phyloP scores from a whole-genome alignment of 1,140 invertebrate species.

The Ceratitis capitata region DNA sequence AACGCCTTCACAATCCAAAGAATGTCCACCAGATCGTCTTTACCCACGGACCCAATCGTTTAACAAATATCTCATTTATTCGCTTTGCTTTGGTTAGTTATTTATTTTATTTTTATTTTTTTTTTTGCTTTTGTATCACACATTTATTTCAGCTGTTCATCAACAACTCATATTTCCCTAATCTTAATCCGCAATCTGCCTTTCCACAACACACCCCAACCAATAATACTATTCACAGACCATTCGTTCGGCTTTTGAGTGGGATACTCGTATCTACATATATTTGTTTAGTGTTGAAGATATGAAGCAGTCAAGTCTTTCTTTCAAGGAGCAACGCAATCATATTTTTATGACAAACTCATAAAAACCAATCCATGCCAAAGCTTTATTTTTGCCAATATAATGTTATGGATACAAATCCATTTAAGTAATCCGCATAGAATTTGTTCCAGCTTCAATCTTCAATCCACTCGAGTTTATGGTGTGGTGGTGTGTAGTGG shows the following conservation, averaged over 20 bases:
- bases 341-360: conserved; percentile 12
- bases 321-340: neutral
- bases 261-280: neutral
- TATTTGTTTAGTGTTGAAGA: neutral
- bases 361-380: conserved; percentile 5
- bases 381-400: conserved; percentile 11
- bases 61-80: neutral
- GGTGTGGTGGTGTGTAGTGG: neutral
- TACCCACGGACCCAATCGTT: neutral
- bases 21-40: neutral
- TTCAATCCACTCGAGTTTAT: neutral
- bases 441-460: neutral
- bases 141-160: neutral
- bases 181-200: neutral
- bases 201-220: neutral
- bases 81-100: neutral
- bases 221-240: neutral
- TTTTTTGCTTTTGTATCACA: neutral
- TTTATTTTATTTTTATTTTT: neutral
- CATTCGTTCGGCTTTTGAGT: neutral
- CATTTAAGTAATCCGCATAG: conserved; percentile 11
- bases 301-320: neutral
- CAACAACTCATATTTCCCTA: neutral
- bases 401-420: neutral
- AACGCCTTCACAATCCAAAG: neutral